Conservation (phyloP, 2,888 invertebrate species). For the Diploptera punctata region DNA sequence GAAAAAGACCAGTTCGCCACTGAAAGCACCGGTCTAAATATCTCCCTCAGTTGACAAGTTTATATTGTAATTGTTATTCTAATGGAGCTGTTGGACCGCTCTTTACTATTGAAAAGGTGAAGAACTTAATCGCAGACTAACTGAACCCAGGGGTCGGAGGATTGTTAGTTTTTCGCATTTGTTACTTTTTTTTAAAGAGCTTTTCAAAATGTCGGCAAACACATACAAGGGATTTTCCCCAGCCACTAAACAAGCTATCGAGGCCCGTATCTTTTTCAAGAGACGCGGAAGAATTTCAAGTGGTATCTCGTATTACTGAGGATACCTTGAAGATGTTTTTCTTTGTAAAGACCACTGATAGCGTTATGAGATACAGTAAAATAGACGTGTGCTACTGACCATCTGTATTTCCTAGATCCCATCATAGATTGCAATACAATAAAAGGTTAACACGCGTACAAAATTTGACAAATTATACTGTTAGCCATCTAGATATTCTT, state of each 20-base stretch:
- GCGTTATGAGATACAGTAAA: neutral
- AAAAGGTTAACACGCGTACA: too few relatives aligned
- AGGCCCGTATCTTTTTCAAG: neutral
- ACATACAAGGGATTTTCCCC: neutral
- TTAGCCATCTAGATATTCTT: too few relatives aligned
- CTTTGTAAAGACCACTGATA: neutral
- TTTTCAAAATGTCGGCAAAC: neutral
- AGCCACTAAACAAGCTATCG: neutral
- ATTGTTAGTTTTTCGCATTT: constrained; percentile 15
- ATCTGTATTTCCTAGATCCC: too few relatives aligned
- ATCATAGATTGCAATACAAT: too few relatives aligned
- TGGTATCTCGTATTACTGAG: neutral
- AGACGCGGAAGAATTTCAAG: neutral
- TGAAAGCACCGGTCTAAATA: neutral
- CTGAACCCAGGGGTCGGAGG: neutral
- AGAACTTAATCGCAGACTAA: neutral
- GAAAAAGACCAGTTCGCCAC: constrained; percentile 3
- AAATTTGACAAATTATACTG: too few relatives aligned
- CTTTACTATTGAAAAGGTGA: neutral
- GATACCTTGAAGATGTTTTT: neutral
- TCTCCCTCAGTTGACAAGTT: neutral
- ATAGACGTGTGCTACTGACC: neutral
- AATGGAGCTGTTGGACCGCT: neutral
- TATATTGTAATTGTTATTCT: neutral
- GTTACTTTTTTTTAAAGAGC: neutral